Conservation (phyloP, 64 coral and sea anemone genomes). For the Hydrozoanthus tunicans region DNA sequence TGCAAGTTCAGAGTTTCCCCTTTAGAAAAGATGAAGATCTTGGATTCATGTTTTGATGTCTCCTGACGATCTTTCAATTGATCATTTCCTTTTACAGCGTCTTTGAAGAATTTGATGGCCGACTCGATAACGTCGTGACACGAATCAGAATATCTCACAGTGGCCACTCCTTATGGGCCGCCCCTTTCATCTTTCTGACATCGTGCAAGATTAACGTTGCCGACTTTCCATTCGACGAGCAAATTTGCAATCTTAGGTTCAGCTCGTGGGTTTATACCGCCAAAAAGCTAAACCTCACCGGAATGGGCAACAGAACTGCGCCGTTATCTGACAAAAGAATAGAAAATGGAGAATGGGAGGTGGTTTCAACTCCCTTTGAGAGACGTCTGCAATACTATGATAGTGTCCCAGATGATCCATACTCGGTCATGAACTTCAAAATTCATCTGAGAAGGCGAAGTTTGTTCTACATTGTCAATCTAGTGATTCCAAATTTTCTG, state of each 20-base stretch:
- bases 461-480: slow-evolving; percentile 80
- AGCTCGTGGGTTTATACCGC: slow-evolving; percentile 73
- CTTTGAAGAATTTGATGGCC: slow-evolving; percentile 93
- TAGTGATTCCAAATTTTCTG: slow-evolving; percentile 83
- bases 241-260: slow-evolving; percentile 81
- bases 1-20: too few species aligned
- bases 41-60: too few species aligned
- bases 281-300: slow-evolving; percentile 56
- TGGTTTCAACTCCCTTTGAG: slow-evolving; percentile 54
- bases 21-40: too few species aligned
- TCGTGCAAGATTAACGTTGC: slow-evolving; percentile 79
- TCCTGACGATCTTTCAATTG: too few species aligned
- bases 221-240: slow-evolving; percentile 84
- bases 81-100: slow-evolving; percentile 60
- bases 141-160: slow-evolving; percentile 32
- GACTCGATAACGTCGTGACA: slow-evolving; percentile 83
- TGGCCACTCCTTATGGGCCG: slow-evolving; percentile 57
- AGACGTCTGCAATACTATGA: slow-evolving; percentile 50
- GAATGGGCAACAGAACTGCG: slow-evolving; percentile 26
- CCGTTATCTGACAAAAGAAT: slow-evolving; percentile 62
- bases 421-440: slow-evolving; percentile 78
- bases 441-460: slow-evolving; percentile 71
- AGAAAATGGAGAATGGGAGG: slow-evolving; percentile 86
- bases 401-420: slow-evolving; percentile 17
- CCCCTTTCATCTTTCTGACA: slow-evolving; percentile 85